These are phyloP conservation scores for Catocala nupta DNA, from an alignment of 2,888 invertebrate genomes.

Conservation along the genomic window DNA sequence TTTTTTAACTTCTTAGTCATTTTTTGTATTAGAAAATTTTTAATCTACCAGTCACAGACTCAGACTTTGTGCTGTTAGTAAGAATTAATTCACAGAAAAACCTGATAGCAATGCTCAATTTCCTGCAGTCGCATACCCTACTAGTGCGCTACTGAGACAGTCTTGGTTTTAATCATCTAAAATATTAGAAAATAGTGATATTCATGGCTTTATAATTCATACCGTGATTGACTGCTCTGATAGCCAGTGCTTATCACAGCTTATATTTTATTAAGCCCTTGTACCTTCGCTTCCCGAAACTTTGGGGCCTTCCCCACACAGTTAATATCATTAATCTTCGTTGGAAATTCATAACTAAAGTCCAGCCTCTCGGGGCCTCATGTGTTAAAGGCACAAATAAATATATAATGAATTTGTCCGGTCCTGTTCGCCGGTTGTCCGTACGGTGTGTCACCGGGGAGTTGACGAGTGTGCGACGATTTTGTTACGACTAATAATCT, in stretches of 20 bases:
- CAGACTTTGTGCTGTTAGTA: too few relatives aligned
- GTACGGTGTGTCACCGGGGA: conserved; percentile 22
- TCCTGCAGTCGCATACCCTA: too few relatives aligned
- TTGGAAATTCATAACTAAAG: conserved; percentile 65
- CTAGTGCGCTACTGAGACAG: too few relatives aligned
- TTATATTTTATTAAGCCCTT: conserved; percentile 36
- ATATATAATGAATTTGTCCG: conserved; percentile 48
- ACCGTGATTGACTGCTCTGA: neutral
- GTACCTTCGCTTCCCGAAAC: conserved; percentile 19
- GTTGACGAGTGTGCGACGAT: neutral
- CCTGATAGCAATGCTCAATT: too few relatives aligned
- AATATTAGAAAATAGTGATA: too few relatives aligned
- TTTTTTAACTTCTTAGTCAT: too few relatives aligned
- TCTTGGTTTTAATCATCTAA: too few relatives aligned
- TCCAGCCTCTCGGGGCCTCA: conserved; percentile 45
- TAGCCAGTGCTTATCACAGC: conserved; percentile 20
- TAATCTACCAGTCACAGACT: too few relatives aligned
- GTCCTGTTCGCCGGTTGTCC: conserved; percentile 25
- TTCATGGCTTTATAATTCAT: neutral
- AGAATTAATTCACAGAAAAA: too few relatives aligned
- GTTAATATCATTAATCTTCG: conserved; percentile 62
- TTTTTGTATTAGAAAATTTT: too few relatives aligned
- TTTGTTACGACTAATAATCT: conserved; percentile 4
- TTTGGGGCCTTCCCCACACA: conserved; percentile 42
- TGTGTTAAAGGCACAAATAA: conserved; percentile 41